phyloP scores from a whole-genome alignment of 2,888 invertebrate genomes.

The Euproctis similis region DNA sequence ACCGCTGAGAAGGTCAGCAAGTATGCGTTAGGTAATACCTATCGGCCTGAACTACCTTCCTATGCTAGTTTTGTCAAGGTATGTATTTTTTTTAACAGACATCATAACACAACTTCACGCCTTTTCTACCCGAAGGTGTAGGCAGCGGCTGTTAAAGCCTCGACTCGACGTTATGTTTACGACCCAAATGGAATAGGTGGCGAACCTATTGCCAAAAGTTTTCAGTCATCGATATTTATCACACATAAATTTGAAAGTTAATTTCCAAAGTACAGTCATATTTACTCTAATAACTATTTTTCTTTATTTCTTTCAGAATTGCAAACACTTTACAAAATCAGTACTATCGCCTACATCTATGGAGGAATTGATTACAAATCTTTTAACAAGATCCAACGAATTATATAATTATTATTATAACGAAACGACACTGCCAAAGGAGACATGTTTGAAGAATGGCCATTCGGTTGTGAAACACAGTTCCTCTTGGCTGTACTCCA shows the following conservation, averaged over 20 bases:
- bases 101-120: too few relatives aligned
- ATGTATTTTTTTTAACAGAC: too few relatives aligned
- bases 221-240: too few relatives aligned
- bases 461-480: constrained; percentile 54
- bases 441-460: constrained; percentile 25
- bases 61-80: constrained; percentile 75
- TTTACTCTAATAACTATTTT: too few relatives aligned
- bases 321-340: constrained; percentile 64
- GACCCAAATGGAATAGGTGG: too few relatives aligned
- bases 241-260: too few relatives aligned
- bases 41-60: constrained; percentile 66
- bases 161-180: too few relatives aligned
- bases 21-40: constrained; percentile 72
- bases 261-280: too few relatives aligned
- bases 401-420: constrained; percentile 31
- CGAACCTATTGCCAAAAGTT: too few relatives aligned
- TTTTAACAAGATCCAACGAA: constrained; percentile 31
- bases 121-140: too few relatives aligned
- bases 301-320: constrained; percentile 60
- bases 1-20: constrained; percentile 51
- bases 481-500: constrained; percentile 69
- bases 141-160: too few relatives aligned
- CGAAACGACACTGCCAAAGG: constrained; percentile 14
- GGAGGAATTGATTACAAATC: constrained; percentile 33
- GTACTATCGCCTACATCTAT: constrained; percentile 47